phyloP scores from a whole-genome alignment of 1,140 invertebrate species.

The Sarcophaga bullata region DNA sequence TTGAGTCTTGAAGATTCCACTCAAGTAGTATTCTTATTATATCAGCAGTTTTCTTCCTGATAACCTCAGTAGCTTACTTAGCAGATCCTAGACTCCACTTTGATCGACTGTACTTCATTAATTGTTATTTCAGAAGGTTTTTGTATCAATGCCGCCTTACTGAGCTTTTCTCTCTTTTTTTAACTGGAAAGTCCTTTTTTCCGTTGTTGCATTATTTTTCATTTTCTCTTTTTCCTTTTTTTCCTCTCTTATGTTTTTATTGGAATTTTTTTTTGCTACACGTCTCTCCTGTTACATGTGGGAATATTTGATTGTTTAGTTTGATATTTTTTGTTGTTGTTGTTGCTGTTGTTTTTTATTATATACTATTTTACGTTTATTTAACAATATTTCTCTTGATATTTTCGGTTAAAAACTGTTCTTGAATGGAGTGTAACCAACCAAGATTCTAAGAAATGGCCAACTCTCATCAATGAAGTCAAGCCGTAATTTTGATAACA shows the following conservation, averaged over 20 bases:
- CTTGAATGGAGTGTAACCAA: neutral
- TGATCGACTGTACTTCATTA: too few species aligned
- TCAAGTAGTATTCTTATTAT: too few species aligned
- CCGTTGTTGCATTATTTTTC: neutral
- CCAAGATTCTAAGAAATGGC: neutral
- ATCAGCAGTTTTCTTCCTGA: too few species aligned
- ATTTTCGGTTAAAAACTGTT: neutral
- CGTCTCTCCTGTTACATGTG: neutral
- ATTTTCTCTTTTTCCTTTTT: neutral
- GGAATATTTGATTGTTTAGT: conserved; percentile 11
- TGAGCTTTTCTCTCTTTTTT: neutral
- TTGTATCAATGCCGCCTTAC: too few species aligned
- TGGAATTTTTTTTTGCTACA: too few species aligned
- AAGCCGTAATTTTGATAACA: too few species aligned
- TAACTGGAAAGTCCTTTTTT: neutral
- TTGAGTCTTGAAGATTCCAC: too few species aligned
- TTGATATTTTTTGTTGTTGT: neutral
- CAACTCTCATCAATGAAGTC: too few species aligned
- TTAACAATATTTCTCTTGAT: neutral
- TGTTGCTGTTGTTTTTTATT: neutral
- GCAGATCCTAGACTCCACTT: too few species aligned
- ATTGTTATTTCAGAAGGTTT: too few species aligned
- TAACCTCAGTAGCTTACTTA: too few species aligned
- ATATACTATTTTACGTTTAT: conserved; percentile 11
- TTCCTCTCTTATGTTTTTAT: neutral